These are phyloP conservation scores for Myathropa florea DNA, from an alignment of 2,888 invertebrate species.

Conservation along the genomic window DNA sequence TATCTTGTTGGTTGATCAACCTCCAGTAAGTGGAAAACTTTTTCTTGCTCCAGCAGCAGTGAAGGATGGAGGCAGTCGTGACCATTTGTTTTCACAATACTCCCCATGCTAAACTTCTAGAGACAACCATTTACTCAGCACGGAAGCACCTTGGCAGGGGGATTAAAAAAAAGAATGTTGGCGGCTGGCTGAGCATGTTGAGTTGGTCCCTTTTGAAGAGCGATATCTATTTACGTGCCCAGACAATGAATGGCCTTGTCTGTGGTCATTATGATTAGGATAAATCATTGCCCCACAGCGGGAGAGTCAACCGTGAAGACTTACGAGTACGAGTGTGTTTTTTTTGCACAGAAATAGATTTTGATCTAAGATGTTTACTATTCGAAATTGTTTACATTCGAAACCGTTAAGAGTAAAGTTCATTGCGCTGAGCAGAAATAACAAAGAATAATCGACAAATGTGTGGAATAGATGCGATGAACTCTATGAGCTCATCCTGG, in stretches of 20 bases:
- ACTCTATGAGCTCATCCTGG: too few relatives aligned
- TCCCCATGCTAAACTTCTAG: background rate
- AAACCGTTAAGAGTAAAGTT: too few relatives aligned
- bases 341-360: too few relatives aligned
- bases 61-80: background rate
- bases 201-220: background rate
- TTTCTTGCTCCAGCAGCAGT: background rate
- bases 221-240: background rate
- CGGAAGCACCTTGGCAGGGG: background rate
- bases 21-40: background rate
- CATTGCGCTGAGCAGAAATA: too few relatives aligned
- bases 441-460: too few relatives aligned
- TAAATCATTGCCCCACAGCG: background rate
- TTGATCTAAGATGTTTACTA: too few relatives aligned
- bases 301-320: too few relatives aligned
- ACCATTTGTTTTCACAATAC: background rate
- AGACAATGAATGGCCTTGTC: conserved; percentile 6
- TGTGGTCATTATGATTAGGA: background rate
- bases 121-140: background rate
- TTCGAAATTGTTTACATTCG: too few relatives aligned
- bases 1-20: background rate
- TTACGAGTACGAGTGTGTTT: too few relatives aligned
- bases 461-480: too few relatives aligned
- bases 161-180: background rate
- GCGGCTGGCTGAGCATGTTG: background rate